Evolutionary conservation across 2,888 invertebrate species (phyloP).

Genomic region (Nasonovia ribisnigri): DNA sequence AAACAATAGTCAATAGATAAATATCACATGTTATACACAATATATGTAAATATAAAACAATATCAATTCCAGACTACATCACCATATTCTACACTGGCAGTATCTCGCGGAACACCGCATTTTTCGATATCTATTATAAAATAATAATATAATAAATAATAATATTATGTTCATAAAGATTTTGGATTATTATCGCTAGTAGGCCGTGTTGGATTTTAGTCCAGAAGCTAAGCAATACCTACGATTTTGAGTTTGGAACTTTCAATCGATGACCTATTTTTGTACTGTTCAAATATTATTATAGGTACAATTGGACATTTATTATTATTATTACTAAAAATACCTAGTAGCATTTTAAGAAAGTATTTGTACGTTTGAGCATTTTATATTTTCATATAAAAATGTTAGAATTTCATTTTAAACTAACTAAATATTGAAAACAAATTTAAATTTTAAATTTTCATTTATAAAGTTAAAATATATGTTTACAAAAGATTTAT

Average conservation of each 20-base stretch:
- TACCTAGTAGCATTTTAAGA: neutral
- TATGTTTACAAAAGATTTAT: neutral
- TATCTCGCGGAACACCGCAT: neutral
- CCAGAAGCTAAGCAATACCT: neutral
- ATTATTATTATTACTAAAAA: neutral
- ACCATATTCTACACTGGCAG: neutral
- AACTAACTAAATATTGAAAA: neutral
- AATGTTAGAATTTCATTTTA: neutral
- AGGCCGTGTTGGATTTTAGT: neutral
- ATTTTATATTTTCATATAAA: neutral
- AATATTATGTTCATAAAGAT: neutral
- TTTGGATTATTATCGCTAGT: neutral
- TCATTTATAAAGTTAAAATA: neutral
- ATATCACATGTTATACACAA: neutral
- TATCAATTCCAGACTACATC: neutral
- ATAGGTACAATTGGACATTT: neutral
- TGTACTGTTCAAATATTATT: neutral
- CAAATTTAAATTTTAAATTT: neutral
- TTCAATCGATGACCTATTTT: conserved; percentile 9
- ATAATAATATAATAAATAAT: neutral
- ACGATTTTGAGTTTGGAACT: neutral
- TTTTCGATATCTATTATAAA: neutral
- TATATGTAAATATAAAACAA: neutral
- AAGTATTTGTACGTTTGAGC: neutral
- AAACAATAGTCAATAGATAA: neutral